phyloP scores from a whole-genome alignment of 37 sponge, comb jelly and placozoan species.

The Geodia barretti region DNA sequence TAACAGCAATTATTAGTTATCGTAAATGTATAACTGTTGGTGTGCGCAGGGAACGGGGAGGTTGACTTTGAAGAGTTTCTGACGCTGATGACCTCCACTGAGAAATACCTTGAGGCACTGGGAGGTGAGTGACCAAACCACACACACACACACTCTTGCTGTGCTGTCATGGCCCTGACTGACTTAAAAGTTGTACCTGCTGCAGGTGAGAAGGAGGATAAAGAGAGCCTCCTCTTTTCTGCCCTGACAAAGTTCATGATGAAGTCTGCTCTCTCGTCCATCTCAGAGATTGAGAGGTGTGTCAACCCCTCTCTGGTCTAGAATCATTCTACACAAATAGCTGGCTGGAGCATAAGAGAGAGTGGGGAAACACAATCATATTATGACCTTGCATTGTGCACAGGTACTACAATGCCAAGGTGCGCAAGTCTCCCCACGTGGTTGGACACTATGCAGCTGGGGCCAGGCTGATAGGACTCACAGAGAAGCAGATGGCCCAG shows the following conservation, averaged over 20 bases:
- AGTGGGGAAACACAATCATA: no score
- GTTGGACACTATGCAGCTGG: conserved; percentile 85
- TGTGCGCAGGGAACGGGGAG: conserved; percentile 49
- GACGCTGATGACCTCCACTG: conserved; percentile 65
- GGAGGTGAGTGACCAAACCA: neutral
- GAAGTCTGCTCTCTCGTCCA: conserved; percentile 65
- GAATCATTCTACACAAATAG: neutral
- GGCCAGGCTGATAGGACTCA: conserved; percentile 71
- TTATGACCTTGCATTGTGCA: neutral
- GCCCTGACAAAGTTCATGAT: conserved; percentile 62
- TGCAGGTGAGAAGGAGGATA: conserved; percentile 4
- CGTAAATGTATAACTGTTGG: neutral
- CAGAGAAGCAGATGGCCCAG: conserved; percentile 76
- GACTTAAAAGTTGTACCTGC: neutral
- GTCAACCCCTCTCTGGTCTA: neutral
- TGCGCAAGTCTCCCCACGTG: conserved; percentile 78
- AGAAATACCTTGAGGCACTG: conserved; percentile 34
- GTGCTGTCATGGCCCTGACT: neutral
- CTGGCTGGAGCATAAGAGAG: no score
- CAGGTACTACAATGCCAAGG: conserved; percentile 65
- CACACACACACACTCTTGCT: neutral
- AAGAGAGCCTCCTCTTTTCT: conserved; percentile 42
- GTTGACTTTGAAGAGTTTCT: conserved; percentile 74
- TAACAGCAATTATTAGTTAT: neutral
- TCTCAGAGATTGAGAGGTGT: conserved; percentile 66